Base-by-base conservation (phyloP, 2,113 vertebrate species). In the Paradoxurus hermaphroditus region DNA sequence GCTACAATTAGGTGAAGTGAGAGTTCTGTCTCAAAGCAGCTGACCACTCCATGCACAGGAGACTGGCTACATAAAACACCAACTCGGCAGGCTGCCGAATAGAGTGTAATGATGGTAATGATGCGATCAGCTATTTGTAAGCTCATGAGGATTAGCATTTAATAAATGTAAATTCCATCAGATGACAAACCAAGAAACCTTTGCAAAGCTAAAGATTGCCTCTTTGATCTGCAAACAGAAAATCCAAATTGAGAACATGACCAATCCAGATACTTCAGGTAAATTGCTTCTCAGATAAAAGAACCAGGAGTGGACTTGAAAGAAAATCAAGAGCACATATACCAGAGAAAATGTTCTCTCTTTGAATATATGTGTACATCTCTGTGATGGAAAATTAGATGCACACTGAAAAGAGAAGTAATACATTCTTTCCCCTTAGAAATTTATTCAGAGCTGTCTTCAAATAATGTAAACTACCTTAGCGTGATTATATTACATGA, bases 181-280 rank as follows among this genome's bases (percentile, higher is more conserved):
- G 90, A 90, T 98, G 97, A 98, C 98, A 98, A 98, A 98, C 49
- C 81, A 97, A 96, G 95, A 91, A 98, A 97, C 44, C 82, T 98
- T 98, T 18, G 23, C 84, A 85, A 68, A 90, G 72, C 72, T 95
- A 97, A 92, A 98, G 44, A 94, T 98, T 98, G 94, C 75, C 68
- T 98, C 87, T 98, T 98, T 99, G 97, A 98, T 98, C 97, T 98
- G 98, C 97, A 98, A 98, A 98, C 91, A 98, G 95, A 98, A 98
- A 98, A 98, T 97, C 93, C 91, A 98, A 98, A 98, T 29, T 98
- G 97, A 98, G 94, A 98, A 96, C 97, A 97, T 98, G 96, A 97
- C 83, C 95, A 98, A 98, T 97, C 44, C 93, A 87, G 39, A 94
- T 96, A 98, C 97, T 98, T 97, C 97, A 98, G 97, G 95, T 98